Conservation (phyloP, 2,797 vertebrate species). For the Scolopax rusticola region DNA sequence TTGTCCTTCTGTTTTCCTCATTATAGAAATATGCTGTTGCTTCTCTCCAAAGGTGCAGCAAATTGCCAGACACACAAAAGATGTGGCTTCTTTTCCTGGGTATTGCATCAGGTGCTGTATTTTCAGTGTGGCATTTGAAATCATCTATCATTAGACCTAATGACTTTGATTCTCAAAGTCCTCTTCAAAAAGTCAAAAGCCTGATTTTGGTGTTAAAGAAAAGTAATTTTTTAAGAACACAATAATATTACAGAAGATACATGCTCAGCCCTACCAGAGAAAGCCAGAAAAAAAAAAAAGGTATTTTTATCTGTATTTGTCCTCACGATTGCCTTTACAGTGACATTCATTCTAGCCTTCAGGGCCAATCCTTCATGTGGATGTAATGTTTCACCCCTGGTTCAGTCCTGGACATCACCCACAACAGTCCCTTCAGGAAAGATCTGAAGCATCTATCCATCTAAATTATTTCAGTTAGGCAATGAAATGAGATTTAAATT, state of each 20-base stretch:
- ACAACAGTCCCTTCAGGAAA: not conserved
- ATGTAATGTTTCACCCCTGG: not conserved
- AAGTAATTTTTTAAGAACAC: not conserved
- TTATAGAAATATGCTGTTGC: not conserved
- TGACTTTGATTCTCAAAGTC: not conserved
- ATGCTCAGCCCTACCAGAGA: not conserved
- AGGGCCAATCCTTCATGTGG: not conserved
- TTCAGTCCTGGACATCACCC: not conserved
- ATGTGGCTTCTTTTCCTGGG: not conserved
- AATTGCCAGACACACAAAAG: not conserved
- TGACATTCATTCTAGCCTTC: not conserved
- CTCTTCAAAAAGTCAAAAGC: not conserved
- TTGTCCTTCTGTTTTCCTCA: not conserved
- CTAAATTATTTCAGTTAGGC: not conserved
- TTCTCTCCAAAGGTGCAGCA: not conserved
- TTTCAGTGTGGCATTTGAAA: not conserved
- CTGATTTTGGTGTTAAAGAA: not conserved
- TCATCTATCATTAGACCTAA: not conserved
- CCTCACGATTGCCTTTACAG: not conserved
- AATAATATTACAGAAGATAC: not conserved
- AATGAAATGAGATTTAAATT: not conserved
- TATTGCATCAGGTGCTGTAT: not conserved
- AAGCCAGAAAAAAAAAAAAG: not conserved
- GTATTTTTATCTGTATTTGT: not conserved
- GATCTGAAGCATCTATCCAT: not conserved